Conservation (phyloP, 2,888 invertebrate species). For the Zele albiditarsus region DNA sequence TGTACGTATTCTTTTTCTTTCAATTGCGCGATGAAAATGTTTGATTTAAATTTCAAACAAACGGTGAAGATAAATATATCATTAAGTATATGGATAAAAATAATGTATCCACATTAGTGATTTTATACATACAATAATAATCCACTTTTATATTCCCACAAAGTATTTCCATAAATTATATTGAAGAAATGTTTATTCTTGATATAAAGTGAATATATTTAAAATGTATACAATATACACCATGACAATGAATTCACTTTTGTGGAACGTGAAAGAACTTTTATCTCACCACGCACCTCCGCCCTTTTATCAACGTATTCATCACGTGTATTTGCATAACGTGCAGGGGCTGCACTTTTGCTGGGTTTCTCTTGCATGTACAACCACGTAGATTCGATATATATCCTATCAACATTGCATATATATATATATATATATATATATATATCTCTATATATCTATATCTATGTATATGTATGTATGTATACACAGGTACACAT, state of each 20-base stretch:
- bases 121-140: no score
- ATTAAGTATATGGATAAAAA: no score
- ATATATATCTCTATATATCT: conserved; percentile 2
- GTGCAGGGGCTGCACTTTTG: conserved; percentile 32
- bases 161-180: neutral
- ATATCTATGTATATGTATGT: neutral
- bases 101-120: no score
- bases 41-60: no score
- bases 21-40: no score
- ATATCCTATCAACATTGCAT: conserved; percentile 4
- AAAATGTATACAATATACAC: conserved; percentile 16
- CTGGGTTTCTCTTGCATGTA: conserved; percentile 27
- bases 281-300: conserved; percentile 38
- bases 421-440: conserved; percentile 20
- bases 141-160: neutral
- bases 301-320: conserved; percentile 47
- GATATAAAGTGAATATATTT: conserved; percentile 3
- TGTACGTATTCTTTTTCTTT: no score
- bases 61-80: no score
- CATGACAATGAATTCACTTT: conserved; percentile 35
- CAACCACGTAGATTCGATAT: conserved; percentile 27
- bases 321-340: conserved; percentile 49
- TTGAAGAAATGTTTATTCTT: neutral
- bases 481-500: neutral
- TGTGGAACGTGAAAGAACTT: conserved; percentile 14